Evolutionary conservation across 2,888 invertebrate genomes (phyloP).

Genomic region (Drosophila parthenogenetica): DNA sequence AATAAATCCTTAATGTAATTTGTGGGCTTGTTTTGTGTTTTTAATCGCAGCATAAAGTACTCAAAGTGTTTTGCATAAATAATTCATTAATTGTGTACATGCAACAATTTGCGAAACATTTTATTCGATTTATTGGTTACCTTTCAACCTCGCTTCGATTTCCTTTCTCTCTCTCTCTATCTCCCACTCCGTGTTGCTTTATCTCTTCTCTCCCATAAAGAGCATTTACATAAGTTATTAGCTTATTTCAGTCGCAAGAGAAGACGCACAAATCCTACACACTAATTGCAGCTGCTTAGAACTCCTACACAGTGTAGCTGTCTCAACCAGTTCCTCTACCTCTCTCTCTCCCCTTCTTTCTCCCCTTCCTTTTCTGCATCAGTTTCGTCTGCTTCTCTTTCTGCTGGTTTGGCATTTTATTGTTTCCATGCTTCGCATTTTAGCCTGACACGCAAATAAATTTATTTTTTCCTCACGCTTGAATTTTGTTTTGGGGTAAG

Average conservation of each 20-base stretch:
- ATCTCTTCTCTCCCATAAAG: not conserved
- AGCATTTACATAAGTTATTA: conserved; percentile 61
- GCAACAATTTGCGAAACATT: conserved; percentile 30
- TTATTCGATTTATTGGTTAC: conserved; percentile 44
- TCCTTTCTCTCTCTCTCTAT: not conserved
- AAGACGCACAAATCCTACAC: conserved; percentile 34
- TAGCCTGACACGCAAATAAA: conserved; percentile 70
- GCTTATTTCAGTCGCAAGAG: conserved; percentile 36
- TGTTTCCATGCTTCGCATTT: conserved; percentile 66
- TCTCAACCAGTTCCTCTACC: not conserved
- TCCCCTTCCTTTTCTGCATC: conserved; percentile 1
- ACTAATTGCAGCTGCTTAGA: conserved; percentile 68
- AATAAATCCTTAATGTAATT: conserved; percentile 24
- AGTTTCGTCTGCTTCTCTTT: conserved; percentile 1
- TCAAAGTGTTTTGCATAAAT: conserved; percentile 26
- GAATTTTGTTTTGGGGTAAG: conserved; percentile 14
- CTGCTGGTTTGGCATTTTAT: conserved; percentile 47
- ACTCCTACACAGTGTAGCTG: not conserved
- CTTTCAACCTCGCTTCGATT: conserved; percentile 7
- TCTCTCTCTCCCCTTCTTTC: not conserved
- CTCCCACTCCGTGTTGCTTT: not conserved
- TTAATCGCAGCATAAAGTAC: conserved; percentile 13
- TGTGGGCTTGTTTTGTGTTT: conserved; percentile 13
- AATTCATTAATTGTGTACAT: conserved; percentile 37
- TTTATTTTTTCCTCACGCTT: conserved; percentile 44